Evolutionary conservation across 2,797 vertebrate genomes (phyloP).

Genomic region (Melanotaenia maccullochi): DNA sequence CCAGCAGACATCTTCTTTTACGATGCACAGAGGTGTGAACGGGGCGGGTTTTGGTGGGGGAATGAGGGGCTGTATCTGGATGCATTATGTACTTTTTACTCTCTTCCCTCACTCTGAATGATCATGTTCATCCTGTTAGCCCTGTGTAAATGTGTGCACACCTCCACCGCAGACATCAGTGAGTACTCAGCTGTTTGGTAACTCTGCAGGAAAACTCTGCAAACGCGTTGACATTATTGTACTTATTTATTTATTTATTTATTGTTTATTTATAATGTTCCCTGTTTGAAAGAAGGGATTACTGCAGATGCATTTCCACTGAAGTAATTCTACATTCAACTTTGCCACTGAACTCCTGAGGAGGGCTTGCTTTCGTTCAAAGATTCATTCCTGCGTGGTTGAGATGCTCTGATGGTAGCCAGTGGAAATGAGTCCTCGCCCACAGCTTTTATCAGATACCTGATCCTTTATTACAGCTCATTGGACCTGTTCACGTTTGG

Average conservation of each 20-base stretch:
- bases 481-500: background rate
- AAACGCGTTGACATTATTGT: conserved; percentile 61
- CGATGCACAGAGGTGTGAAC: conserved; percentile 15
- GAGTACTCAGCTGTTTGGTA: conserved; percentile 48
- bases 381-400: conserved; percentile 24
- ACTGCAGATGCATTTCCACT: conserved; percentile 50
- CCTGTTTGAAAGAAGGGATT: conserved; percentile 49
- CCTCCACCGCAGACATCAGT: conserved; percentile 47
- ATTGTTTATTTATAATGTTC: conserved; percentile 49
- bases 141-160: conserved; percentile 11
- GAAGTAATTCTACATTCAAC: conserved; percentile 20
- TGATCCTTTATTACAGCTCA: conserved; percentile 15
- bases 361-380: conserved; percentile 11
- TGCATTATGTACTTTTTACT: conserved; percentile 62
- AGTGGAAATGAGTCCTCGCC: conserved; percentile 25
- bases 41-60: background rate
- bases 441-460: conserved; percentile 20
- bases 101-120: conserved; percentile 51
- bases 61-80: background rate
- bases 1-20: no score
- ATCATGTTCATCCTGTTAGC: conserved; percentile 58
- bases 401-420: conserved; percentile 43
- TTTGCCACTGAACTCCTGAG: conserved; percentile 20
- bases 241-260: conserved; percentile 72
- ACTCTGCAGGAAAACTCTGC: conserved; percentile 69